These are phyloP conservation scores for Thinocorus orbignyianus DNA, from an alignment of 2,113 vertebrate species.

Conservation along the genomic window DNA sequence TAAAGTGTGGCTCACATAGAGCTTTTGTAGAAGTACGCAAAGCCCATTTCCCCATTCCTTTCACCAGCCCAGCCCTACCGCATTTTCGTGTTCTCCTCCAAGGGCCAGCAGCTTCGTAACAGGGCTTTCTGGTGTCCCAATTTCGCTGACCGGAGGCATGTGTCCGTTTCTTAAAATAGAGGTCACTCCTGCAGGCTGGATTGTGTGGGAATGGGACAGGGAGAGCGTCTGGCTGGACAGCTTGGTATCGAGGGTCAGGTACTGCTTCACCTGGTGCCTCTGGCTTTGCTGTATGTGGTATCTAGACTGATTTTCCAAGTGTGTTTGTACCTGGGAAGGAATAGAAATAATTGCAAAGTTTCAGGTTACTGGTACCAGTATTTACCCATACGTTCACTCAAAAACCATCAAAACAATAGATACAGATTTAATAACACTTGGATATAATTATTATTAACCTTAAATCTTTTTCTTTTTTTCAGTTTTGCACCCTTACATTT, in stretches of 20 bases:
- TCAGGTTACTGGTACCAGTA: background rate
- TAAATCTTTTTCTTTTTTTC: background rate
- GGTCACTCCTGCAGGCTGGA: conserved; percentile 71
- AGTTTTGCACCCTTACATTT: background rate
- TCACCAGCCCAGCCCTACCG: conserved; percentile 65
- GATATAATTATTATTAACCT: background rate
- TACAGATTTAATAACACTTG: background rate
- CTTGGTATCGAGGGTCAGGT: conserved; percentile 87
- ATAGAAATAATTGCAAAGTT: background rate
- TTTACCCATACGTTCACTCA: background rate
- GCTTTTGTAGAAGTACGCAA: rapidly evolving
- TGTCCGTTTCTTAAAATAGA: conserved; percentile 81
- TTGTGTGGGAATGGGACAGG: conserved; percentile 72
- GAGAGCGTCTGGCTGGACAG: conserved; percentile 76
- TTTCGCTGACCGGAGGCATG: conserved; percentile 71
- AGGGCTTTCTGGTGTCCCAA: conserved; percentile 75
- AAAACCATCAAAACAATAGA: background rate
- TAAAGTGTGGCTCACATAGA: background rate
- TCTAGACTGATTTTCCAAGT: conserved; percentile 87
- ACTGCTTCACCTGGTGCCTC: conserved; percentile 89
- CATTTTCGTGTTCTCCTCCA: conserved; percentile 78
- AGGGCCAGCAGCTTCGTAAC: conserved; percentile 81
- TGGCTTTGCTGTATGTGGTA: conserved; percentile 87
- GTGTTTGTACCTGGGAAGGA: conserved; percentile 83
- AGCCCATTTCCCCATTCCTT: background rate